phyloP scores from a whole-genome alignment of 2,113 vertebrate species.

The Meriones unguiculatus region DNA sequence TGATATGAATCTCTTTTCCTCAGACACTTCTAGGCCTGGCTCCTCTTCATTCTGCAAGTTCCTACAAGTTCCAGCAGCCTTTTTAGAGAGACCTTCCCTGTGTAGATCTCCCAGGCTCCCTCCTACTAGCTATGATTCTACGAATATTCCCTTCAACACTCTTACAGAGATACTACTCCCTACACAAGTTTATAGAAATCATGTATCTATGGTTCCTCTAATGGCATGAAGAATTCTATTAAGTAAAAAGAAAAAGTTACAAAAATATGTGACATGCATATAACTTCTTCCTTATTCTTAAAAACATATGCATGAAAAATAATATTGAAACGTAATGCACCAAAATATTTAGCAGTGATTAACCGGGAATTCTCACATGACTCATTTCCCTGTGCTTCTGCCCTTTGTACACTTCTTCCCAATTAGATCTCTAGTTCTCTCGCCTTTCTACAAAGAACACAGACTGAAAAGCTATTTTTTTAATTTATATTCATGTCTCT shows the following conservation, averaged over 20 bases:
- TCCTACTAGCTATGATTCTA: neutral
- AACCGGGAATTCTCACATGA: neutral
- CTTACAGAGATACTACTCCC: neutral
- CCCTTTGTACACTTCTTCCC: neutral
- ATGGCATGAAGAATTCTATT: neutral
- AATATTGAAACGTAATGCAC: neutral
- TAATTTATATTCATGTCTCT: slow-evolving; percentile 12
- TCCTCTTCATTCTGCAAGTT: neutral
- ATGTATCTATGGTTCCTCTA: neutral
- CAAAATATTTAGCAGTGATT: neutral
- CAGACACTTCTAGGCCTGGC: neutral
- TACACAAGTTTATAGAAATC: slow-evolving; percentile 7
- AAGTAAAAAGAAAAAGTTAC: slow-evolving; percentile 41
- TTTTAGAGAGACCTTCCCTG: neutral
- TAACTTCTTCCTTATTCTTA: slow-evolving; percentile 48
- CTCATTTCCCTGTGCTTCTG: neutral
- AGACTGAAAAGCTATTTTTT: slow-evolving; percentile 12
- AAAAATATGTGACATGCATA: neutral
- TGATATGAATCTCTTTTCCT: neutral
- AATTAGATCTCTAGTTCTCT: slow-evolving; percentile 41
- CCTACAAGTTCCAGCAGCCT: neutral
- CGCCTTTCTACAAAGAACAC: slow-evolving; percentile 24
- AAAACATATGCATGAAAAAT: slow-evolving; percentile 35
- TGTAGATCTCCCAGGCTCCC: neutral
- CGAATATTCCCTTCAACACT: neutral